Percentiles rank a stretch among this genome's conserved stretches.
These are phyloP conservation scores for Philhelius pedissequus DNA, from an alignment of 2,888 invertebrate species.

Conservation along the genomic window DNA sequence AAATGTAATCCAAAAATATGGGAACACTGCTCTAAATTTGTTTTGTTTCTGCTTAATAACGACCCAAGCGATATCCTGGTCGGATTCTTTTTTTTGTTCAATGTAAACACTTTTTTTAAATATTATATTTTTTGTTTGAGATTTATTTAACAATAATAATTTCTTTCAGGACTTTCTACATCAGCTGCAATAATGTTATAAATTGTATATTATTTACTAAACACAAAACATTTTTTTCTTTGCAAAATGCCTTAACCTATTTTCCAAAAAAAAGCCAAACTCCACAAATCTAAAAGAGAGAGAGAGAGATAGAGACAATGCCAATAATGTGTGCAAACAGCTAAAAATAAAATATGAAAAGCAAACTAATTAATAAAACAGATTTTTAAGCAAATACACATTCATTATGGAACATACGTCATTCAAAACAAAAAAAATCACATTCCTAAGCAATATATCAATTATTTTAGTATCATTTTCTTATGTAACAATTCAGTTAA, in stretches of 20 bases:
- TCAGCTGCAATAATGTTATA: slow-evolving; percentile 31
- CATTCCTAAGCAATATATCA: slow-evolving; percentile 46
- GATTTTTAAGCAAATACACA: slow-evolving; percentile 33
- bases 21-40: slow-evolving; percentile 35
- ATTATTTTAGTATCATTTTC: slow-evolving; percentile 49
- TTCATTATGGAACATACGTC: slow-evolving; percentile 59
- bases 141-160: slow-evolving; percentile 10
- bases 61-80: slow-evolving; percentile 49
- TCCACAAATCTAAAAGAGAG: slow-evolving; percentile 14
- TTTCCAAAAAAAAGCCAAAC: neutral
- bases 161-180: slow-evolving; percentile 44
- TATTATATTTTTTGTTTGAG: neutral
- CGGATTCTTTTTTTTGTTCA: slow-evolving; percentile 25
- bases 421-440: slow-evolving; percentile 50
- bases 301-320: slow-evolving; percentile 54
- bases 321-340: slow-evolving; percentile 65
- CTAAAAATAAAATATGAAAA: slow-evolving; percentile 5
- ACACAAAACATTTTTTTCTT: slow-evolving; percentile 61
- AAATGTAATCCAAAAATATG: neutral
- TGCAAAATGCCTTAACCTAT: slow-evolving; percentile 56
- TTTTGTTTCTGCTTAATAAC: slow-evolving; percentile 14
- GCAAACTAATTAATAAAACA: neutral
- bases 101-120: neutral
- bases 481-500: slow-evolving; percentile 44
- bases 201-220: slow-evolving; percentile 19